Evolutionary conservation across 2,888 invertebrate genomes (phyloP).

Genomic region (Lapara coniferarum): DNA sequence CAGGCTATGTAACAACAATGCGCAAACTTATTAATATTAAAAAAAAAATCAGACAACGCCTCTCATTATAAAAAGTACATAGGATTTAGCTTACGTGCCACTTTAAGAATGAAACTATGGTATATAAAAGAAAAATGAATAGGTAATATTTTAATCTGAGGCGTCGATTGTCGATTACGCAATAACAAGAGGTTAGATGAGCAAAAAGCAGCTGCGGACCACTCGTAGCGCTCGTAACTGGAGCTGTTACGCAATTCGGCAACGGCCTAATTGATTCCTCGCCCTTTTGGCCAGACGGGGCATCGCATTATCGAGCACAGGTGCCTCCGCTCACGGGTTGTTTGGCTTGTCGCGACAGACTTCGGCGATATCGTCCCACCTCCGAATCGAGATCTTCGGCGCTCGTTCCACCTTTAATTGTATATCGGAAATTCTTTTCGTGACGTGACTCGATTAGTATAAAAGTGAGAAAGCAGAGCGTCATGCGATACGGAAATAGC

Average conservation of each 20-base stretch:
- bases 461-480: constrained; percentile 67
- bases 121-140: constrained; percentile 67
- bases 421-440: constrained; percentile 75
- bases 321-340: constrained; percentile 72
- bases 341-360: constrained; percentile 71
- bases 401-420: constrained; percentile 74
- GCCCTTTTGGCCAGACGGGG: constrained; percentile 79
- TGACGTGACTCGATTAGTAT: constrained; percentile 74
- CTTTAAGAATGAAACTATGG: constrained; percentile 54
- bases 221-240: constrained; percentile 78
- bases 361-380: constrained; percentile 62
- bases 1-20: constrained; percentile 29
- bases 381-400: constrained; percentile 63
- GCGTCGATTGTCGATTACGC: constrained; percentile 75
- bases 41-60: background rate
- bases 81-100: background rate
- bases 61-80: background rate
- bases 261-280: constrained; percentile 82
- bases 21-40: constrained; percentile 10
- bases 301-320: constrained; percentile 81
- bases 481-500: constrained; percentile 69
- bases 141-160: constrained; percentile 76
- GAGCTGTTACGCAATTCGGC: constrained; percentile 80
- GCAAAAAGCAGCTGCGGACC: constrained; percentile 80
- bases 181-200: constrained; percentile 79